Conservation (phyloP, 2,888 invertebrate species). For the Phania funesta region DNA sequence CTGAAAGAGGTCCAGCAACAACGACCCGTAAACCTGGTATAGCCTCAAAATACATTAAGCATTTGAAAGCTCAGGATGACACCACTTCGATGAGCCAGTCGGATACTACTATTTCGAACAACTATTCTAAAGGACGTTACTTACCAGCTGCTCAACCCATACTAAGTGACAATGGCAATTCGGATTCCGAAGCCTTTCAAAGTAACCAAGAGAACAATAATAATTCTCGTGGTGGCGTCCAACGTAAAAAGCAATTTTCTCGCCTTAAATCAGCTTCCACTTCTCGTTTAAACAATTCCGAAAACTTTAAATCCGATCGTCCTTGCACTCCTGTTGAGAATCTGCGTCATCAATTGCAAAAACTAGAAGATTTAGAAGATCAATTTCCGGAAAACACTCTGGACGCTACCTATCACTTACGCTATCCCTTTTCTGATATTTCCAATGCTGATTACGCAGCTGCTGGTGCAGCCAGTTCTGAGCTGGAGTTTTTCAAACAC, state of each 20-base stretch:
- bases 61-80: slow-evolving; percentile 77
- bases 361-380: slow-evolving; percentile 90
- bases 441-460: slow-evolving; percentile 76
- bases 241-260: slow-evolving; percentile 85
- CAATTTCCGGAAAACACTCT: slow-evolving; percentile 87
- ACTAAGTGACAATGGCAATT: slow-evolving; percentile 79
- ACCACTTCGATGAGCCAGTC: slow-evolving; percentile 79
- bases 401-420: slow-evolving; percentile 88
- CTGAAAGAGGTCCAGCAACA: slow-evolving; percentile 64
- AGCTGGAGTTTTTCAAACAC: slow-evolving; percentile 91
- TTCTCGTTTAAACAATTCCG: slow-evolving; percentile 84
- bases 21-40: slow-evolving; percentile 73
- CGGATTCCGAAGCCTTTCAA: slow-evolving; percentile 76
- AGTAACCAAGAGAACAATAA: slow-evolving; percentile 81
- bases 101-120: slow-evolving; percentile 80
- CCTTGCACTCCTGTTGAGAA: slow-evolving; percentile 89
- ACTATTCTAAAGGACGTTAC: slow-evolving; percentile 77
- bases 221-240: slow-evolving; percentile 76
- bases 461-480: slow-evolving; percentile 82
- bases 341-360: slow-evolving; percentile 88
- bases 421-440: slow-evolving; percentile 90
- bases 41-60: slow-evolving; percentile 78
- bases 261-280: slow-evolving; percentile 87
- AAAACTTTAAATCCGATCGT: slow-evolving; percentile 77
- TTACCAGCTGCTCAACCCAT: slow-evolving; percentile 72